Conservation (phyloP, 2,113 vertebrate species). For the Spheniscus mendiculus region DNA sequence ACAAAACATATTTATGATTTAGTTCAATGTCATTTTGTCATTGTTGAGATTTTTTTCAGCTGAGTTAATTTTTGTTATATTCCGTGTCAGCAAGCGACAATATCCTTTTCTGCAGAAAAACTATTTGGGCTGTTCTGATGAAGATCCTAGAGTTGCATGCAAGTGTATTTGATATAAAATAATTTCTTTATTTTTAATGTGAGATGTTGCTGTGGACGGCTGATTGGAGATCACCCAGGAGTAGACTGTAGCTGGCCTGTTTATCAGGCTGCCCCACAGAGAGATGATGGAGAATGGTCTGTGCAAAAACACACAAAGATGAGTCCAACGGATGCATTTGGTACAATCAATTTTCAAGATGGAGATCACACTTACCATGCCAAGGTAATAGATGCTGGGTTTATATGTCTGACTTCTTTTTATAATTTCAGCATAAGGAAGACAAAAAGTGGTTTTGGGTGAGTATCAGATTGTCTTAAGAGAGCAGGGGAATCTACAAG, state of each 20-base stretch:
- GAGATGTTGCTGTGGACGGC: constrained; percentile 92
- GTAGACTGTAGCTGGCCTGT: constrained; percentile 65
- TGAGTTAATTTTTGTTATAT: neutral
- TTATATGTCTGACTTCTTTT: neutral
- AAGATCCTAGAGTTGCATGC: neutral
- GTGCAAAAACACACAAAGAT: constrained; percentile 83
- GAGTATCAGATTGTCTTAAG: neutral
- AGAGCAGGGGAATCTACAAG: neutral
- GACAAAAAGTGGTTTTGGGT: neutral
- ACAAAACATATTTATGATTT: neutral
- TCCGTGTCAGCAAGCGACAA: neutral
- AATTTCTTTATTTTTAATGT: neutral
- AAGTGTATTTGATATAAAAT: neutral
- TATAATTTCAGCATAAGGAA: neutral
- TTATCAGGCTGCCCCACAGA: constrained; percentile 42
- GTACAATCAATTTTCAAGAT: constrained; percentile 92
- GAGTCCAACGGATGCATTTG: constrained; percentile 90
- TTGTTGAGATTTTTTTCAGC: neutral
- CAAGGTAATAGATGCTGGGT: constrained; percentile 74
- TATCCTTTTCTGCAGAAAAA: neutral
- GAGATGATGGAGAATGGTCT: constrained; percentile 81
- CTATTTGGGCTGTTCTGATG: neutral
- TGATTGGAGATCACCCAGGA: constrained; percentile 86
- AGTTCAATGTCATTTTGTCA: neutral
- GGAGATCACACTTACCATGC: constrained; percentile 88